A percentile compares a stretch with the other conserved stretches of the same genome.
These are phyloP conservation scores for Bradynema listronoti DNA, from an alignment of 1,140 invertebrate genomes.

Conservation along the genomic window DNA sequence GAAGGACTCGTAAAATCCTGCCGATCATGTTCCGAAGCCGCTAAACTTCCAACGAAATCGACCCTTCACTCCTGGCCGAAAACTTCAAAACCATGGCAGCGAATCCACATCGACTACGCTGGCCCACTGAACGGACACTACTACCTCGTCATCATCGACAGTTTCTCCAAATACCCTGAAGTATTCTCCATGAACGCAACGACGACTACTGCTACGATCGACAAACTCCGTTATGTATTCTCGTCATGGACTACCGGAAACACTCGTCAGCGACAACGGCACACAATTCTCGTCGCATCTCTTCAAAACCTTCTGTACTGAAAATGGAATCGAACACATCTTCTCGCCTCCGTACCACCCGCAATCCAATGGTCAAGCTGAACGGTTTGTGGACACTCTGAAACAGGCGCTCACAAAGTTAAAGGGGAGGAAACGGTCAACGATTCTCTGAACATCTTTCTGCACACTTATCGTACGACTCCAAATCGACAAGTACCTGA, in stretches of 20 bases:
- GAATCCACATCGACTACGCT: constrained; percentile 12
- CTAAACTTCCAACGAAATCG: constrained; percentile 1
- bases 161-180: too few relatives aligned
- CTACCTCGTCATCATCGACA: too few relatives aligned
- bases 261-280: constrained; percentile 57
- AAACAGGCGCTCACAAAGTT: constrained; percentile 10
- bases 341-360: constrained; percentile 48
- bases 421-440: not conserved
- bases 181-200: not conserved
- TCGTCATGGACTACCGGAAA: constrained; percentile 34
- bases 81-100: constrained; percentile 6
- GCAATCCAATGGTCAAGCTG: constrained; percentile 51
- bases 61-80: constrained; percentile 4
- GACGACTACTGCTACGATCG: not conserved
- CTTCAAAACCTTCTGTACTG: constrained; percentile 48
- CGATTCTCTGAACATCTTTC: not conserved
- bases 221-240: not conserved
- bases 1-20: constrained; percentile 10
- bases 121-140: too few relatives aligned
- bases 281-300: constrained; percentile 50
- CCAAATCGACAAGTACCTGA: not conserved
- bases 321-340: constrained; percentile 35
- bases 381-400: constrained; percentile 54
- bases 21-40: constrained; percentile 3
- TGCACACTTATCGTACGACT: not conserved